A percentile compares a stretch with the other conserved stretches of the same genome.
Conservation (phyloP, 2,888 invertebrate genomes). For the Carterocephalus palaemon region DNA sequence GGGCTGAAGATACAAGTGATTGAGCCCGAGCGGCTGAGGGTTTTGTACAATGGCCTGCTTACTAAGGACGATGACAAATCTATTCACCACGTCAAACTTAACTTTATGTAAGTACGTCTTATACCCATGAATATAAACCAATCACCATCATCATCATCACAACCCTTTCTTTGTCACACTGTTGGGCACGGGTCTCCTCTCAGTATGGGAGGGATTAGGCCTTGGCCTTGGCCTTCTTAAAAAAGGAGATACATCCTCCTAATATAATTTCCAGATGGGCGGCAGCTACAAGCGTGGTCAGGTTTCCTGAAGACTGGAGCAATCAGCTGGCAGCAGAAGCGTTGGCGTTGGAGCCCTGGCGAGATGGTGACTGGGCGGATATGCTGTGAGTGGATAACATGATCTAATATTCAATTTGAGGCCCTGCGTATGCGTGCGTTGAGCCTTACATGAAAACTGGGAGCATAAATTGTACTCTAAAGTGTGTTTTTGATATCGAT, state of each 20-base stretch:
- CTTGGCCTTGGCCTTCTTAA: no score
- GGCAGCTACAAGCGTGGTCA: constrained; percentile 62
- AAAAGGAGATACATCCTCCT: not conserved
- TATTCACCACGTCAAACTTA: constrained; percentile 65
- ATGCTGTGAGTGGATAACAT: constrained; percentile 65
- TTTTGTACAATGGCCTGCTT: constrained; percentile 85
- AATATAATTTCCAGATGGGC: constrained; percentile 72
- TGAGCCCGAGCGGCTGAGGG: constrained; percentile 81
- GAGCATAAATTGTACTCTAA: no score
- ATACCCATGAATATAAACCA: not conserved
- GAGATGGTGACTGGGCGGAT: constrained; percentile 74
- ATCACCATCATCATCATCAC: no score
- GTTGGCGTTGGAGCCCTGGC: constrained; percentile 79
- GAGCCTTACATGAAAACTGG: no score
- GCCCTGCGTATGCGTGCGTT: no score
- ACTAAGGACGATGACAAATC: constrained; percentile 57
- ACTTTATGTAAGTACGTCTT: constrained; percentile 78
- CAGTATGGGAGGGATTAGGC: no score
- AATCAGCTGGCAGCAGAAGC: constrained; percentile 73
- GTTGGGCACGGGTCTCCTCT: no score
- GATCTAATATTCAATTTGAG: not conserved
- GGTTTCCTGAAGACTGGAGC: constrained; percentile 79
- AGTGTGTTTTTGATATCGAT: no score
- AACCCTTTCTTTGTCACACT: no score
- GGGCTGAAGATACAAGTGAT: constrained; percentile 81